Conservation (phyloP, 2,888 invertebrate genomes). For the Pyrrhia umbra region DNA sequence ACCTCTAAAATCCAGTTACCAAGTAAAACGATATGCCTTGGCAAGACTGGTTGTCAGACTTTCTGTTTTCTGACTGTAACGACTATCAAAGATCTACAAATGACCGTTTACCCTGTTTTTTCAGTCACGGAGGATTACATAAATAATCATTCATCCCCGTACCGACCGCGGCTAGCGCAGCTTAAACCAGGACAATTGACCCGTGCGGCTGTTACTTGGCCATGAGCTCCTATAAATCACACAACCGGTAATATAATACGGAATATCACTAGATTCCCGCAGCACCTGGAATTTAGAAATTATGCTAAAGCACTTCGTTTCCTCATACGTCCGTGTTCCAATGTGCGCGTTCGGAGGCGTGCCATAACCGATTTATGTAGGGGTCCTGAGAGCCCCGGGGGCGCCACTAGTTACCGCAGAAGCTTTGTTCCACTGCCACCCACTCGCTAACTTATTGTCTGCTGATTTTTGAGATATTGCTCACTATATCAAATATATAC, state of each 20-base stretch:
- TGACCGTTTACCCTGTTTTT: too few species aligned
- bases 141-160: too few species aligned
- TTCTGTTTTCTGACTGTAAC: too few species aligned
- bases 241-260: neutral
- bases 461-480: slow-evolving; percentile 61
- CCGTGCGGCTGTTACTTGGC: too few species aligned
- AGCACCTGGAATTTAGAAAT: neutral
- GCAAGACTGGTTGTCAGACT: too few species aligned
- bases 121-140: too few species aligned
- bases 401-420: slow-evolving; percentile 61
- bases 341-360: slow-evolving; percentile 52
- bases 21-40: too few species aligned
- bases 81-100: too few species aligned
- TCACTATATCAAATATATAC: slow-evolving; percentile 57
- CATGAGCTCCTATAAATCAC: too few species aligned
- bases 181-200: too few species aligned
- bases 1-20: too few species aligned
- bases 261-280: neutral
- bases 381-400: slow-evolving; percentile 46
- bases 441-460: slow-evolving; percentile 57
- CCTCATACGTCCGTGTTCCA: slow-evolving; percentile 19
- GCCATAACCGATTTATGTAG: slow-evolving; percentile 63
- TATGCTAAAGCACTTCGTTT: slow-evolving; percentile 11
- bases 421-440: slow-evolving; percentile 61
- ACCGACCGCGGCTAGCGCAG: too few species aligned